Conservation (phyloP, 2,113 vertebrate genomes). For the Caretta caretta region DNA sequence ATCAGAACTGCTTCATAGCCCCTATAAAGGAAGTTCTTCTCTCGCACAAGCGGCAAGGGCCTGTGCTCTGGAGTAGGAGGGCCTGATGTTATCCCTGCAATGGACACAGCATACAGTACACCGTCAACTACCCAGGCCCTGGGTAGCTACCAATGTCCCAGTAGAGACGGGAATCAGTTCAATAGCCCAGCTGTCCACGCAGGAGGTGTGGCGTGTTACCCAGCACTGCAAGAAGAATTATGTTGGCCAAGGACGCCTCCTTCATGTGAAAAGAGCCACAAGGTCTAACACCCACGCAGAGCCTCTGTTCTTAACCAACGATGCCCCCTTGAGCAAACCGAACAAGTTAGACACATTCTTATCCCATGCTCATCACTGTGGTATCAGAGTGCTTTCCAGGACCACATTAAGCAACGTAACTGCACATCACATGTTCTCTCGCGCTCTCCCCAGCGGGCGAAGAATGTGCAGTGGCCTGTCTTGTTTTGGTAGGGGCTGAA, state of each 20-base stretch:
- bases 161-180: neutral
- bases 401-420: neutral
- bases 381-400: too few species aligned
- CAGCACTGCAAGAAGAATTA: neutral
- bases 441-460: neutral
- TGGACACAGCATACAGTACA: neutral
- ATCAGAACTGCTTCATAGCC: neutral
- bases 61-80: neutral
- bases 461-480: neutral
- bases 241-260: neutral
- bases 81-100: neutral
- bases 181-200: too few species aligned
- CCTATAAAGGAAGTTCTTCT: neutral
- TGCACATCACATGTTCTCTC: neutral
- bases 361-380: neutral
- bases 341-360: neutral
- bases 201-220: neutral
- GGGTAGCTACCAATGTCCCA: neutral
- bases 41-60: neutral
- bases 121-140: neutral
- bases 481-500: neutral
- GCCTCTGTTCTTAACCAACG: neutral
- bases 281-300: neutral
- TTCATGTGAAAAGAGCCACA: neutral
- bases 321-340: neutral